Base-by-base conservation (phyloP, 2,888 invertebrate species). In the Melanchra persicariae region DNA sequence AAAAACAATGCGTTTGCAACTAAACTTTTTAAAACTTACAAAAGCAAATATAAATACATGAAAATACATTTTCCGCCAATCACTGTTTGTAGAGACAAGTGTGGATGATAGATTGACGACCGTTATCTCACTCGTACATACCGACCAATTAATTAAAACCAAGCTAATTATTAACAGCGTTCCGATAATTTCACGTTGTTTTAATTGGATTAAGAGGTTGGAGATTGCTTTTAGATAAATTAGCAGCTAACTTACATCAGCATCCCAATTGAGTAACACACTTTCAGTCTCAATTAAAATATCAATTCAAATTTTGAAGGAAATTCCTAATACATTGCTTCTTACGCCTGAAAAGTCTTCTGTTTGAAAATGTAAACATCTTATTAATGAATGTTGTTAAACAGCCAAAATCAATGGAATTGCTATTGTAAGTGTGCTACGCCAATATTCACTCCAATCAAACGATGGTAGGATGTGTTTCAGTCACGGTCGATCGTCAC, bases 141-240 rank as follows among this genome's bases (percentile, higher is more conserved):
- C 17, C 62, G 9, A 26, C 26, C 52, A 55, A 74, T 79, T 66
- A 79, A 77, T 77, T 73, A 79, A 54, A 67, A 47, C 37, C 51
- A 22, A 63, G 34, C 45, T 63, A 47, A 51, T 63, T 62, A 59
- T 37, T 37, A 26, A 49, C 8, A n/a, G 30, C 17, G 45, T 63
- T 24, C 17, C 52, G 26, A 52, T 52, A 54, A 40, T 66, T 65
- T 40, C 45, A 7, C 43, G 7, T 47, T 37, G 24, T 54, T 73
- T 51, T 64, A 34, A 69, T 52, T 64, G 64, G 9, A 74, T 55
- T 45, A n/a, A 26, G 2, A 69, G 19, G 34, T 43, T 43, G 24
- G 17, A 37, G 22, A 26, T 47, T 24, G 10, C 12, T 37, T 12
- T 37, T 34, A 34, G 8, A 34, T 34, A 34, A 34, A 34, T 34